Evolutionary conservation across 2,797 vertebrate genomes (phyloP).

Genomic region (Eleutherodactylus coqui): DNA sequence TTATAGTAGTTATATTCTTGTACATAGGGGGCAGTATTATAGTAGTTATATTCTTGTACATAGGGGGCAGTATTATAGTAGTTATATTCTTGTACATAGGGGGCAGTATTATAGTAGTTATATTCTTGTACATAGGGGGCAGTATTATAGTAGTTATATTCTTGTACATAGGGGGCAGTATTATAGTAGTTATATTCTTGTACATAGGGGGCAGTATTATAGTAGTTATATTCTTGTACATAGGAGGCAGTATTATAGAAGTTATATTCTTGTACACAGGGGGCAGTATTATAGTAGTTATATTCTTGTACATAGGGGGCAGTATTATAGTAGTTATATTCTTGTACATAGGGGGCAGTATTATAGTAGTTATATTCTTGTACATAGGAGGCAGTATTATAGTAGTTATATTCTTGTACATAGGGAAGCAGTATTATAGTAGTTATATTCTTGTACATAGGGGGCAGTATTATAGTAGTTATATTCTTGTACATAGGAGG

Average conservation of each 20-base stretch:
- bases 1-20: conserved; percentile 23
- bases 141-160: conserved; percentile 6
- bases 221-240: not conserved
- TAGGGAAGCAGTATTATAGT: conserved; percentile 16
- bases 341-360: not conserved
- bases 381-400: not conserved
- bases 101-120: not conserved
- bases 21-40: not conserved
- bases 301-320: not conserved
- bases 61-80: conserved; percentile 15
- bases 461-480: conserved; percentile 2
- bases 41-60: not conserved
- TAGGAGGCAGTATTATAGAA: not conserved
- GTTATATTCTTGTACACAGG: not conserved
- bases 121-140: not conserved
- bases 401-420: not conserved
- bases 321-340: conserved; percentile 23
- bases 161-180: not conserved
- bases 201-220: not conserved
- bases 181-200: conserved; percentile 9
- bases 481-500: not conserved
- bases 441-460: not conserved
- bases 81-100: not conserved
- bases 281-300: too few species aligned
- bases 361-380: conserved; percentile 23